Conservation (phyloP, 2,888 invertebrate species). For the Meandrusa payeni region DNA sequence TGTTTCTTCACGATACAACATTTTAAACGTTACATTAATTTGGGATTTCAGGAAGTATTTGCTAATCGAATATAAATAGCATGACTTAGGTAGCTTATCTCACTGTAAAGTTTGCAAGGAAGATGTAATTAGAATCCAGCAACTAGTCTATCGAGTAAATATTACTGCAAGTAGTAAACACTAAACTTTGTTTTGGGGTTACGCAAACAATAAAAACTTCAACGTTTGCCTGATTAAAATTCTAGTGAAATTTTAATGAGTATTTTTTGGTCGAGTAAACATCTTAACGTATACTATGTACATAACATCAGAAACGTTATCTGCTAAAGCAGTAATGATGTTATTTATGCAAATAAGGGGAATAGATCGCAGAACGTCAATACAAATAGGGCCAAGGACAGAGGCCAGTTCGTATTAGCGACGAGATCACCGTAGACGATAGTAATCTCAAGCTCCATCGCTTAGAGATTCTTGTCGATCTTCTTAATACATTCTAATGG, state of each 20-base stretch:
- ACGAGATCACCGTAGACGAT: conserved; percentile 38
- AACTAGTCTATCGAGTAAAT: no score
- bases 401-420: conserved; percentile 42
- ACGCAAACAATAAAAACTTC: no score
- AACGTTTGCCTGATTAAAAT: conserved; percentile 7
- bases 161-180: background rate
- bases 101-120: no score
- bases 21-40: no score
- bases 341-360: conserved; percentile 17
- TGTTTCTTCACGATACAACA: no score
- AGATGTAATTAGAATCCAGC: no score
- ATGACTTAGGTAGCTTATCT: no score
- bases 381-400: conserved; percentile 53
- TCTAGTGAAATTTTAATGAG: conserved; percentile 10
- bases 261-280: background rate
- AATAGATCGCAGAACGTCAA: conserved; percentile 16
- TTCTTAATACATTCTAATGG: conserved; percentile 8
- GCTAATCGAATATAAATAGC: no score
- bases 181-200: background rate
- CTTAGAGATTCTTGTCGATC: conserved; percentile 19
- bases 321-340: conserved; percentile 29
- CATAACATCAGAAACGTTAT: conserved; percentile 31
- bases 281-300: background rate
- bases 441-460: conserved; percentile 30
- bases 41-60: no score